These are phyloP conservation scores for Diceros bicornis DNA, from an alignment of 2,797 vertebrate genomes.

Conservation along the genomic window DNA sequence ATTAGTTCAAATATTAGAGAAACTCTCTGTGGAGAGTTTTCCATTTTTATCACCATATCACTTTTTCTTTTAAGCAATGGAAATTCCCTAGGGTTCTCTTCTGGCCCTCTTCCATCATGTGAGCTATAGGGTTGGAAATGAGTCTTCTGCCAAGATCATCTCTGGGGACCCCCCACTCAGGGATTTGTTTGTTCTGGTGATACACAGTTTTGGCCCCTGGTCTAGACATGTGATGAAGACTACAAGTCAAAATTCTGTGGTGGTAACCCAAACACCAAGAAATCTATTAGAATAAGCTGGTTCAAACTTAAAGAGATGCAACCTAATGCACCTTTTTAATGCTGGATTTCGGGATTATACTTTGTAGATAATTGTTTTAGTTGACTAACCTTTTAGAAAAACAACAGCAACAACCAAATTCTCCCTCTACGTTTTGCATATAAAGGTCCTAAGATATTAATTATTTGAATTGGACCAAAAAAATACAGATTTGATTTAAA, in stretches of 20 bases:
- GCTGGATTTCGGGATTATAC: slow-evolving; percentile 56
- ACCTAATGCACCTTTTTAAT: slow-evolving; percentile 43
- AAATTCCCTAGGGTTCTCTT: slow-evolving; percentile 72
- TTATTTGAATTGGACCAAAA: slow-evolving; percentile 30
- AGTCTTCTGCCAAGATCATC: slow-evolving; percentile 70
- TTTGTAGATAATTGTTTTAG: slow-evolving; percentile 55
- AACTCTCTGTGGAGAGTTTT: slow-evolving; percentile 69
- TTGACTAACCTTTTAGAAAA: slow-evolving; percentile 53
- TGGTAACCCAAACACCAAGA: slow-evolving; percentile 69
- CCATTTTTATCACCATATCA: slow-evolving; percentile 77
- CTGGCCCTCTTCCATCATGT: slow-evolving; percentile 63
- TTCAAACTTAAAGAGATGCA: slow-evolving; percentile 37
- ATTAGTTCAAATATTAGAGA: slow-evolving; percentile 81
- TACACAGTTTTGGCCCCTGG: slow-evolving; percentile 72
- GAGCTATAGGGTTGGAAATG: slow-evolving; percentile 39
- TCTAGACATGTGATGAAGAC: slow-evolving; percentile 66
- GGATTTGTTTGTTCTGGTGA: slow-evolving; percentile 77
- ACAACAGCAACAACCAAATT: slow-evolving; percentile 7
- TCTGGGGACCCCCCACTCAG: slow-evolving; percentile 75
- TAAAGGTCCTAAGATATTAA: slow-evolving; percentile 12
- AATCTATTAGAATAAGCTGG: slow-evolving; percentile 71
- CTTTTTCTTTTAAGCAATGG: slow-evolving; percentile 79
- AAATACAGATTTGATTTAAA: not conserved
- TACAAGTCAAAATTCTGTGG: slow-evolving; percentile 73
- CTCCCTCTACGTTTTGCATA: not conserved